Base-by-base conservation (phyloP, 2,888 invertebrate genomes). In the Galeopsomyia nigrocyanea region DNA sequence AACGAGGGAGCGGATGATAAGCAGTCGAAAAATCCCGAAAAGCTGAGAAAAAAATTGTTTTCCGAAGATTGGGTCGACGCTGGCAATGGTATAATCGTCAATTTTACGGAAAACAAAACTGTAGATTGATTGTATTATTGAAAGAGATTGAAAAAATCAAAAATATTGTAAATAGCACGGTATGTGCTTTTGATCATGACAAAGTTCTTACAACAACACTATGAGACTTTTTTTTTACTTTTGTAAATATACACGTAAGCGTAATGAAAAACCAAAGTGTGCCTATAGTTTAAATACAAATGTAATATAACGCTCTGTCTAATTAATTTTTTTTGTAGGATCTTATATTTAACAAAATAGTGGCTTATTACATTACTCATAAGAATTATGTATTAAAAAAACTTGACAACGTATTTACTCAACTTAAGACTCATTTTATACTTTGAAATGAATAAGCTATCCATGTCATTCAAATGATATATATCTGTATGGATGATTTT, bases 31-130 rank as follows among this genome's bases (percentile, higher is more conserved):
- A 74, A 83, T 22, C 78, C 79, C 26, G 80, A 81, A 68, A 77
- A 81, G 70, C 74, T 84, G 19, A 73, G 82, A 0, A 80, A 82
- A n/a, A 84, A 83, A 79, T 77, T 84, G 3, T 84, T 83, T 68
- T 83, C 83, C 3, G 84, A 84, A 21, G 81, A 84, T 57, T 84
- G 83, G 83, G 83, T 84, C 3, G 84, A 84, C 39, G 84, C 82
- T 53, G 84, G 84, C 21, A 84, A 84, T 71, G 84, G 84, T 46
- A 84, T 84, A 70, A 78, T 84, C 62, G 83, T 84, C 5, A 82
- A 83, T 78, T 84, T 84, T 62, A 75, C 74, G 47, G 67, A 74
- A 19, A 74, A 64, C 10, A 74, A 61, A 19, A 66, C 49, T 63
- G 14, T 50, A 2, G 53, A 72, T 65, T 68, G 22, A 61, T 47